Evolutionary conservation across 2,113 vertebrate genomes (phyloP), one percentile per base, ranked within the genome.

Genomic region (Poecile atricapillus): DNA sequence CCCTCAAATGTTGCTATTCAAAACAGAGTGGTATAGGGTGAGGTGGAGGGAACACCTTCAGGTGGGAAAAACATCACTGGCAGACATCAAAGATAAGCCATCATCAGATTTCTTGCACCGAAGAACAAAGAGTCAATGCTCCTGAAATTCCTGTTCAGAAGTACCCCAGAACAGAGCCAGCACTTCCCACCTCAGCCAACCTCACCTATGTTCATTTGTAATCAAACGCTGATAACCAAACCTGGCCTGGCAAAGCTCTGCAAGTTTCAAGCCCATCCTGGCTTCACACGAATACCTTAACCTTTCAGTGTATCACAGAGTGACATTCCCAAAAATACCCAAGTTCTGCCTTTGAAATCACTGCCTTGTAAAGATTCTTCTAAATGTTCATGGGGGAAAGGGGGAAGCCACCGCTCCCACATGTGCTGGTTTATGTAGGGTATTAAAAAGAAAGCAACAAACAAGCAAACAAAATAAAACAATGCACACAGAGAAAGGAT

Each of bases 91-190:
- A 94, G 89, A 95, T 92, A 83, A 93, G 90, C 82, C 50, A 93
- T 60, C 92, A 91, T 90, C 90, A 92, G 86, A 95, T 91, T 96
- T 94, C 93, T 94, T 47, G 43, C 82, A 84, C 89, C 37, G 3
- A 82, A 75, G 92, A 96, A 94, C 73, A 96, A 93, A 96, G 92
- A 94, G 87, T 8, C 82, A 92, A 44, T 75, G 64, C 87, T 94
- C 87, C 87, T 89, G 89, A 92, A 94, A 91, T 90, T 94, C 95
- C 94, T 82, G 92, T 95, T 96, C 68, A 86, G 94, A 90, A 94
- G 73, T 92, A 96, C 90, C 94, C 94, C 96, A 90, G 93, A 93
- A 78, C 56, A 46, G 53, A 84, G 84, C 69, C 76, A 94, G 88
- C 64, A 71, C 73, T 94, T 94, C 90, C 93, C 92, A 90, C 76